Evolutionary conservation across 2,113 vertebrate species (phyloP), one percentile per base, ranked within the genome.

Genomic region (Ochotona princeps): DNA sequence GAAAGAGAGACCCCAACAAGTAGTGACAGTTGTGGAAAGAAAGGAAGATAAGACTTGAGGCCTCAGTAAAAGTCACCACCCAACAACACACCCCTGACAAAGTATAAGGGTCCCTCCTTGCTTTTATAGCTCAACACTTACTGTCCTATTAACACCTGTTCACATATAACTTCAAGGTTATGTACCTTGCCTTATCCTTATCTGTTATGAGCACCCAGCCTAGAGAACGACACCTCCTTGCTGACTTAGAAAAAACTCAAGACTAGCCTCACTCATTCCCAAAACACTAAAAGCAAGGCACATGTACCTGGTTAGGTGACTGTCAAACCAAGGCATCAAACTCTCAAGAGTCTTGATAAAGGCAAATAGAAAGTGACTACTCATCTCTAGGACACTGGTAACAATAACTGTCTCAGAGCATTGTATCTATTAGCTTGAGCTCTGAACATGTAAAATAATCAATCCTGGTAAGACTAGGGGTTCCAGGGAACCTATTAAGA

Each of bases 151-250:
- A 80, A 83, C 35, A 86, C 13, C 75, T 87, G 61, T 44, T 89
- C 76, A 74, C 66, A 61, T 78, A 51, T 65, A 73, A 66, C 49
- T 78, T 93, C 30, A 23, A 92, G 25, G 65, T 87, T 81, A 84
- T 54, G 9, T 8, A 74, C 5, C 23, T 63, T 87, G 83, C 72
- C 83, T 73, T 83, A 79, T 67, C 15, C 47, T 93, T 87, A 83
- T 67, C 84, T 83, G 8, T 72, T 60, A 75, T 65, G 47, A 84
- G 35, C 32, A 85, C 69, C 35, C 26, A 84, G 30, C 61, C 35
- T 61, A 82, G 12, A 83, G 10, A 91, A 78, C 10, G 69, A 54
- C 8, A 87, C 51, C 74, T 32, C 47, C 44, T 44, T 47, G 35
- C 18, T 66, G 38, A 83, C 89, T 89, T 66, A 67, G 14, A 47